These are phyloP conservation scores for Netelia melanura DNA, from an alignment of 2,888 invertebrate genomes.

Conservation along the genomic window DNA sequence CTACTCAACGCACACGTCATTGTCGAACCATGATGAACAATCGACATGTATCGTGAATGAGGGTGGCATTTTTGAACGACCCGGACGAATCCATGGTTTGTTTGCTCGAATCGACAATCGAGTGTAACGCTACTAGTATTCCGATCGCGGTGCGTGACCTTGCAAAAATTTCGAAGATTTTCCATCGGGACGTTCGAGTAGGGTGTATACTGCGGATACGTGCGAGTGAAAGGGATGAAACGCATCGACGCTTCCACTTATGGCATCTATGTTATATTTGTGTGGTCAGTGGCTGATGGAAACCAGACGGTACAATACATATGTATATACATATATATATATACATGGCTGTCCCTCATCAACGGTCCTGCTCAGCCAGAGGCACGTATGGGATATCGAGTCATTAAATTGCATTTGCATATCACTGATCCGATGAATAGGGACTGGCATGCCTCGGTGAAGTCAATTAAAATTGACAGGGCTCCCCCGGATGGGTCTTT, in stretches of 20 bases:
- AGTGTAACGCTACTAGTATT: constrained; percentile 36
- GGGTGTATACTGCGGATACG: constrained; percentile 9
- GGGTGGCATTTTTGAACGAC: constrained; percentile 5
- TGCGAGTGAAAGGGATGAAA: constrained; percentile 56
- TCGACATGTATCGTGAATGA: not conserved
- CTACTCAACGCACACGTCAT: constrained; percentile 6
- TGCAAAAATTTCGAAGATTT: constrained; percentile 65
- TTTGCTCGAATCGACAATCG: constrained; percentile 40
- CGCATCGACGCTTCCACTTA: constrained; percentile 54
- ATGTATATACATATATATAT: constrained; percentile 49
- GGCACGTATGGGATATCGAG: constrained; percentile 79
- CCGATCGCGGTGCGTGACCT: constrained; percentile 53
- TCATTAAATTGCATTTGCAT: constrained; percentile 83
- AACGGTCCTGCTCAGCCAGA: constrained; percentile 72
- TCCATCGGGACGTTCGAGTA: constrained; percentile 43
- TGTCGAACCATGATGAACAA: not conserved
- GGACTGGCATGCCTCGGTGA: constrained; percentile 77
- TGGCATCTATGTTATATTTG: constrained; percentile 53
- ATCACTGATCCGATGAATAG: constrained; percentile 80
- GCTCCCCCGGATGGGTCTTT: constrained; percentile 72
- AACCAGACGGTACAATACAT: constrained; percentile 49
- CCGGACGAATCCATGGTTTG: constrained; percentile 33
- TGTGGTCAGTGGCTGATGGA: constrained; percentile 56
- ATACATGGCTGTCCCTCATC: constrained; percentile 72
- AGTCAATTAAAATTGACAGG: constrained; percentile 82